These are phyloP conservation scores for Ophion costatus DNA, from an alignment of 2,888 invertebrate species.

Conservation along the genomic window DNA sequence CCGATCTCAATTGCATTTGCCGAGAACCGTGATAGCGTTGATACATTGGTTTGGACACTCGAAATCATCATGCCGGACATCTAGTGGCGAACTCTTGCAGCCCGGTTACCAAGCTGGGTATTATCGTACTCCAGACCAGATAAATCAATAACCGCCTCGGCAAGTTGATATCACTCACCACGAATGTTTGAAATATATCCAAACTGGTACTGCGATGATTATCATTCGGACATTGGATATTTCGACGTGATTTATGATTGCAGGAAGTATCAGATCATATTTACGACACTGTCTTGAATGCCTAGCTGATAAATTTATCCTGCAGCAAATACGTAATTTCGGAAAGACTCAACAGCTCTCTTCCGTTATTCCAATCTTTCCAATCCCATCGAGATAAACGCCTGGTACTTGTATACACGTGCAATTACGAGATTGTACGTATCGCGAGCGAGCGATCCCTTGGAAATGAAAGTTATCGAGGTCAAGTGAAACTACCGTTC, in stretches of 20 bases:
- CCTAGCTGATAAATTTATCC: background rate
- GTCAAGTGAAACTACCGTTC: slow-evolving; percentile 52
- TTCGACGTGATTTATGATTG: background rate
- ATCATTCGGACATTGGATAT: too few relatives aligned
- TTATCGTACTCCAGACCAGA: background rate
- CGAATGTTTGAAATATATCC: background rate
- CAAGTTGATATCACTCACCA: background rate
- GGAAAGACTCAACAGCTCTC: too few relatives aligned
- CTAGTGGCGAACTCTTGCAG: background rate
- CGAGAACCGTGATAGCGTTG: too few relatives aligned
- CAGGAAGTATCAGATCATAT: background rate
- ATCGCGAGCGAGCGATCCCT: slow-evolving; percentile 31
- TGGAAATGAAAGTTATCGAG: slow-evolving; percentile 46
- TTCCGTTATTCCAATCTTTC: background rate
- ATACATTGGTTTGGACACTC: background rate
- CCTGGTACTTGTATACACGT: background rate
- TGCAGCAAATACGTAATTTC: too few relatives aligned
- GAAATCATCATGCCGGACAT: background rate
- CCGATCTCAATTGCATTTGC: too few relatives aligned
- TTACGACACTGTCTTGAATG: background rate
- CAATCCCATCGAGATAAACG: background rate
- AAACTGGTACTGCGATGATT: background rate
- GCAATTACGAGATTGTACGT: background rate
- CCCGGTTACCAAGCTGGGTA: background rate
- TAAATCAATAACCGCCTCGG: background rate